Evolutionary conservation across 2,113 vertebrate genomes (phyloP).

Genomic region (Hydrochoerus hydrochaeris): DNA sequence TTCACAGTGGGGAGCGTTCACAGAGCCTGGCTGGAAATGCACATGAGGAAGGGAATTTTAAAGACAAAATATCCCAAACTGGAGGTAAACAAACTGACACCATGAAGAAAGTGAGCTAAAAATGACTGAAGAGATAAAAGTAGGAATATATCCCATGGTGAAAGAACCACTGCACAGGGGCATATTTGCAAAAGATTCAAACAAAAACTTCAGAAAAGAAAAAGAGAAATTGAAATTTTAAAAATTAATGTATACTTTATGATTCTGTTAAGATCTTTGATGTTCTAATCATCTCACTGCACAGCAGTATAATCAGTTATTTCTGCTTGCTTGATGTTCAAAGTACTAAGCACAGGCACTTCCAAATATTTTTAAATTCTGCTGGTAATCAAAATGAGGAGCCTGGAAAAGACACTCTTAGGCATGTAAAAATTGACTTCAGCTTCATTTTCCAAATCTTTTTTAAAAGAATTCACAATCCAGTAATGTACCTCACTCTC

Average conservation of each 20-base stretch:
- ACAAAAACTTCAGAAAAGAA: background rate
- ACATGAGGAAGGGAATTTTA: background rate
- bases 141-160: background rate
- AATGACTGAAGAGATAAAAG: background rate
- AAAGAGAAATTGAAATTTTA: background rate
- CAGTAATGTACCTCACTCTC: background rate
- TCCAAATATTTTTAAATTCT: conserved; percentile 38
- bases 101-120: background rate
- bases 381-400: background rate
- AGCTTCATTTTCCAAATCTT: background rate
- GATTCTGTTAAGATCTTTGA: background rate
- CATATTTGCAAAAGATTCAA: background rate
- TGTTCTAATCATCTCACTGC: background rate
- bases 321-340: background rate
- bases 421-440: background rate
- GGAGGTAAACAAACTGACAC: background rate
- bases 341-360: background rate
- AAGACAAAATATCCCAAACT: background rate
- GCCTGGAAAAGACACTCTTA: conserved; percentile 19
- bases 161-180: background rate
- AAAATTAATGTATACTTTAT: background rate
- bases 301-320: background rate
- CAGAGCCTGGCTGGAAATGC: background rate
- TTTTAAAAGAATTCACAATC: background rate
- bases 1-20: background rate